These are phyloP conservation scores for Pheosia gnoma DNA, from an alignment of 2,888 invertebrate genomes.

Conservation along the genomic window DNA sequence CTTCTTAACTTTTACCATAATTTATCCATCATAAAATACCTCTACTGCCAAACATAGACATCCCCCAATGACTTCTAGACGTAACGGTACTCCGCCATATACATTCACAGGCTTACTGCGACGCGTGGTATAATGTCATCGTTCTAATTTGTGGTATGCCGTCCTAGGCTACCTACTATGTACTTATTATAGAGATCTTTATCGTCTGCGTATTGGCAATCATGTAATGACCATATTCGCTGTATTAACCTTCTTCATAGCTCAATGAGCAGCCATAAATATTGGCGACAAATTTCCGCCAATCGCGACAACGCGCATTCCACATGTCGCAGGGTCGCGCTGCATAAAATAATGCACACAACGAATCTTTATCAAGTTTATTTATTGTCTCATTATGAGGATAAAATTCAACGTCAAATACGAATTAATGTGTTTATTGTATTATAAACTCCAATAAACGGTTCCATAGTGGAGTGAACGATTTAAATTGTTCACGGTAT, in stretches of 20 bases:
- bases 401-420: slow-evolving; percentile 41
- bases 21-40: too few species aligned
- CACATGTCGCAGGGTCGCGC: slow-evolving; percentile 68
- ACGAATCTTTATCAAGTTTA: slow-evolving; percentile 72
- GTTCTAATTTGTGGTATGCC: too few species aligned
- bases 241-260: slow-evolving; percentile 35
- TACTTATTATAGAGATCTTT: background rate
- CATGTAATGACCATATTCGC: too few species aligned
- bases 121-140: too few species aligned
- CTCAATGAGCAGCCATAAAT: slow-evolving; percentile 68
- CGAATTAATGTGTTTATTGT: slow-evolving; percentile 45
- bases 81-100: too few species aligned
- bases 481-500: too few species aligned
- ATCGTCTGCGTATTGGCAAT: too few species aligned
- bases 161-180: background rate
- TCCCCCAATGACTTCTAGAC: too few species aligned
- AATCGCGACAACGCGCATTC: slow-evolving; percentile 71
- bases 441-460: background rate
- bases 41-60: too few species aligned
- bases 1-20: too few species aligned
- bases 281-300: slow-evolving; percentile 70
- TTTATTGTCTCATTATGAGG: slow-evolving; percentile 75
- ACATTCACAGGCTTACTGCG: too few species aligned
- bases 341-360: slow-evolving; percentile 70
- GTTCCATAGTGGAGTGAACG: too few species aligned